These are phyloP conservation scores for Urocyon cinereoargenteus DNA, from an alignment of 2,797 vertebrate species.

Conservation along the genomic window DNA sequence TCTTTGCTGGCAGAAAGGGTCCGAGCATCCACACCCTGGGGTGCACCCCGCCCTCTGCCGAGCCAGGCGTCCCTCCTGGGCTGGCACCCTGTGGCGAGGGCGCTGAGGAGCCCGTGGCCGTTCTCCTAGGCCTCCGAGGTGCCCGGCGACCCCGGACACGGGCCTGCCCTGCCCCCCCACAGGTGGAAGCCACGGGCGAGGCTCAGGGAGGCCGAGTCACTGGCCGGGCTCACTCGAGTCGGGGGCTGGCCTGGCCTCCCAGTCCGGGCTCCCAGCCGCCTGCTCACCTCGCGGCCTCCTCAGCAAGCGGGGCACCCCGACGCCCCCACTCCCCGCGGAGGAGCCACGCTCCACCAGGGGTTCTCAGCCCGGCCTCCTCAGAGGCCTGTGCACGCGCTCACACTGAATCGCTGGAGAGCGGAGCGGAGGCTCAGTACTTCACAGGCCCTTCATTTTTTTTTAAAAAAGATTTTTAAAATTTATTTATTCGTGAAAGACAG, in stretches of 20 bases:
- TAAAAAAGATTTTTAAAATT: too few species aligned
- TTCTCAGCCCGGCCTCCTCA: neutral
- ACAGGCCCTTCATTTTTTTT: neutral
- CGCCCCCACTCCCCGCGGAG: neutral
- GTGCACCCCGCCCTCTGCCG: neutral
- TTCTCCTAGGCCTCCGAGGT: neutral
- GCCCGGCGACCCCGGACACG: neutral
- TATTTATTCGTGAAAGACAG: too few species aligned
- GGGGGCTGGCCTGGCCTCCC: neutral
- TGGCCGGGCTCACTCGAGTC: neutral
- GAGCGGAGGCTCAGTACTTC: neutral
- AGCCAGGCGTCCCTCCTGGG: too few species aligned
- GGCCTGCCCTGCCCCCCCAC: too few species aligned
- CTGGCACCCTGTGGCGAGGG: neutral
- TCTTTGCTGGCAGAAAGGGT: neutral
- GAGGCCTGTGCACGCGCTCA: neutral
- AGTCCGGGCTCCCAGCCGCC: neutral
- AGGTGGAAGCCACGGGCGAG: neutral
- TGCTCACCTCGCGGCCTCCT: too few species aligned
- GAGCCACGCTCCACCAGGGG: neutral
- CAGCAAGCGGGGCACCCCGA: fast-evolving
- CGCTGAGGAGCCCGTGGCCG: neutral
- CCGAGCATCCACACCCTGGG: neutral
- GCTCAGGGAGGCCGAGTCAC: neutral
- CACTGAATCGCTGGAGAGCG: neutral